A percentile compares a stretch with the other conserved stretches of the same genome.
phyloP scores from a whole-genome alignment of 1,140 invertebrate genomes.

The Harpegnathos saltator region DNA sequence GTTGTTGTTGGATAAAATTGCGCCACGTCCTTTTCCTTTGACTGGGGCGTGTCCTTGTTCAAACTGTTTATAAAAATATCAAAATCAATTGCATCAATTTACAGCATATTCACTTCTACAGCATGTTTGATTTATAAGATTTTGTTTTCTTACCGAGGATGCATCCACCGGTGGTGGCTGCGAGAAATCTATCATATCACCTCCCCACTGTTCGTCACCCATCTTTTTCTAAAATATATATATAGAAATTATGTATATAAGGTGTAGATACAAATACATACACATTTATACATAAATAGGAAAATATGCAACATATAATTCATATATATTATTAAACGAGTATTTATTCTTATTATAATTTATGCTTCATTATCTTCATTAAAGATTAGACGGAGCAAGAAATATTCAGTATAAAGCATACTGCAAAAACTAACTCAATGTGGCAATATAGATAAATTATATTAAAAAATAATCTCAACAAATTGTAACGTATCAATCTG shows the following conservation, averaged over 20 bases:
- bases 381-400: neutral
- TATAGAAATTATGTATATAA: neutral
- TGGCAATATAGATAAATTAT: too few species aligned
- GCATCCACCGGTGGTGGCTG: neutral
- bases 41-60: constrained; percentile 66
- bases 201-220: constrained; percentile 61
- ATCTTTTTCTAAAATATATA: constrained; percentile 41
- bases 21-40: constrained; percentile 77
- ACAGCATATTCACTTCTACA: neutral
- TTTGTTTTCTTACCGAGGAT: constrained; percentile 56
- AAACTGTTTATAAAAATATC: constrained; percentile 55
- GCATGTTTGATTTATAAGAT: neutral
- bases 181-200: neutral
- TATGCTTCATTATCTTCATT: neutral
- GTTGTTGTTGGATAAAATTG: constrained; percentile 62
- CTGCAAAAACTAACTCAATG: neutral
- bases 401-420: neutral
- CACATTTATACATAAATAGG: neutral
- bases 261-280: neutral
- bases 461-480: too few species aligned
- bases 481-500: neutral
- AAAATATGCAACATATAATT: neutral
- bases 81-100: constrained; percentile 3
- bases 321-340: too few species aligned
- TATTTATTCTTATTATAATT: too few species aligned